Percentiles rank a stretch among this genome's conserved stretches.
Evolutionary conservation across 2,888 invertebrate species (phyloP).

Genomic region (Gasteruption jaculator): DNA sequence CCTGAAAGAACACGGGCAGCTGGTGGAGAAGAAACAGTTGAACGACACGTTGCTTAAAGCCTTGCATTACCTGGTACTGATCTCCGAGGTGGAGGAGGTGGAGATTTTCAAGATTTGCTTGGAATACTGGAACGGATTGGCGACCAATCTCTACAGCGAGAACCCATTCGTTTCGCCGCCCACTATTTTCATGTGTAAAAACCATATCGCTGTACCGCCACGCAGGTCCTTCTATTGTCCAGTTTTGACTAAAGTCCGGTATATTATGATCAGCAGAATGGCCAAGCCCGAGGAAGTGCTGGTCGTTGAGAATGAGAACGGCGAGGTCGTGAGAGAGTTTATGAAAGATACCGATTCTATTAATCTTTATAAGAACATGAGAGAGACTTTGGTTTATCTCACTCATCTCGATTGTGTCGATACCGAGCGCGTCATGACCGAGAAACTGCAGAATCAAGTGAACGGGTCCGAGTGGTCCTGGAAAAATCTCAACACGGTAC

Average conservation of each 20-base stretch:
- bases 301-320: slow-evolving; percentile 99
- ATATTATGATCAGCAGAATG: slow-evolving; percentile 99
- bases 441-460: slow-evolving; percentile 96
- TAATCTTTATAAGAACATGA: slow-evolving; percentile 98
- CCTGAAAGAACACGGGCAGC: slow-evolving; percentile 90
- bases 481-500: slow-evolving; percentile 95
- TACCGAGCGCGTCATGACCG: slow-evolving; percentile 98
- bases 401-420: slow-evolving; percentile 98
- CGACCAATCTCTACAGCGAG: slow-evolving; percentile 88
- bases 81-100: slow-evolving; percentile 97
- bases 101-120: slow-evolving; percentile 99
- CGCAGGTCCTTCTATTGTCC: slow-evolving; percentile 73
- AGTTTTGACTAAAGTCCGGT: slow-evolving; percentile 82
- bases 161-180: slow-evolving; percentile 64
- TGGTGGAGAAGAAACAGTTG: slow-evolving; percentile 78
- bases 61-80: slow-evolving; percentile 80
- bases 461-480: slow-evolving; percentile 99
- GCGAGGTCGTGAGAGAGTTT: slow-evolving; percentile 97
- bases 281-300: slow-evolving; percentile 99
- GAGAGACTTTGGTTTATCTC: slow-evolving; percentile 94
- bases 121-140: slow-evolving; percentile 96
- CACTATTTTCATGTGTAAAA: slow-evolving; percentile 45
- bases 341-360: slow-evolving; percentile 99
- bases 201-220: slow-evolving; percentile 51
- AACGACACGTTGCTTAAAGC: slow-evolving; percentile 77